Evolutionary conservation across 2,113 vertebrate species (phyloP).

Genomic region (Chionodraco myersi): DNA sequence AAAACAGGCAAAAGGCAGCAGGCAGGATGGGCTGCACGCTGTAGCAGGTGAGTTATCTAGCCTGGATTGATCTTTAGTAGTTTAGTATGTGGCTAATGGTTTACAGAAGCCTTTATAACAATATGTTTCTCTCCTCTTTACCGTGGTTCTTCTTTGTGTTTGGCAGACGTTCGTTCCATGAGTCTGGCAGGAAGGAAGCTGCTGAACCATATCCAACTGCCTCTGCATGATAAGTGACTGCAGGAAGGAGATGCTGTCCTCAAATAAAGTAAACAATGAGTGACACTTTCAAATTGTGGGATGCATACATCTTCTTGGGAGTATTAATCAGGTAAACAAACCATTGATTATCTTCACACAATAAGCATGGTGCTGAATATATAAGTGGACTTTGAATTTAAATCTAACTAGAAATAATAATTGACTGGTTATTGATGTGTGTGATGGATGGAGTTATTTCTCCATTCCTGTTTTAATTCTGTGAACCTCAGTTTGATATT

Average conservation of each 20-base stretch:
- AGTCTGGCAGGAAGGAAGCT: slow-evolving; percentile 81
- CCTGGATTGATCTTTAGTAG: slow-evolving; percentile 32
- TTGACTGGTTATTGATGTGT: neutral
- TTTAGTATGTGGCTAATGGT: neutral
- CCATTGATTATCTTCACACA: neutral
- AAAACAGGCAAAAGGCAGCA: too few species aligned
- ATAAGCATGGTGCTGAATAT: neutral
- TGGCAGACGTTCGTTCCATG: slow-evolving; percentile 72
- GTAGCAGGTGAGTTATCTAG: too few species aligned
- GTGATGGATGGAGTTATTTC: neutral
- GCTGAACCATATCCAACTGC: slow-evolving; percentile 80
- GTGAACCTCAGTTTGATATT: slow-evolving; percentile 6
- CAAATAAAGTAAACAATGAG: slow-evolving; percentile 71
- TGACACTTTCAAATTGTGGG: neutral
- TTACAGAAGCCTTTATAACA: slow-evolving; percentile 30
- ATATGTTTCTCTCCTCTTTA: slow-evolving; percentile 37
- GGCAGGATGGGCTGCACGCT: too few species aligned
- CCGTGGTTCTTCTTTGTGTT: slow-evolving; percentile 86
- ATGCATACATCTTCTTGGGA: neutral
- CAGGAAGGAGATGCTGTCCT: slow-evolving; percentile 84
- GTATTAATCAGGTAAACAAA: neutral
- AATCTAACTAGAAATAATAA: neutral
- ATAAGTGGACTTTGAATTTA: neutral
- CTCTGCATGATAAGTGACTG: slow-evolving; percentile 75
- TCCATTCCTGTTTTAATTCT: neutral